Conservation (phyloP, 2,113 vertebrate species). For the Strigops habroptila region DNA sequence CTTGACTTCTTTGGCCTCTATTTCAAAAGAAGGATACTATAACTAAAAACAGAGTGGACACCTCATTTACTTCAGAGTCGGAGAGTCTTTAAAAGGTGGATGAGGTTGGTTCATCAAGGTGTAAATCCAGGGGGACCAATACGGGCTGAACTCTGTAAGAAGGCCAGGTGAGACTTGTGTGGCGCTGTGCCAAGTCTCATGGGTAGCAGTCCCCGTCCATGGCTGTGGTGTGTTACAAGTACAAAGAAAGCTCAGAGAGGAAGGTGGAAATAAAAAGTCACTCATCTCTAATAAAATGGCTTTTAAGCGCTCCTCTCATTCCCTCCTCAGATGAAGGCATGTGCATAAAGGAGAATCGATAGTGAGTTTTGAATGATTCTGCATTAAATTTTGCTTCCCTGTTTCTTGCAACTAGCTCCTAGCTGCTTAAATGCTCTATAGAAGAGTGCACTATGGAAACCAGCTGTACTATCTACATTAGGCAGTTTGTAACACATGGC, state of each 20-base stretch:
- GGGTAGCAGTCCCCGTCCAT: background rate
- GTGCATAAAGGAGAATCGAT: background rate
- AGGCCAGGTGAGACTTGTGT: background rate
- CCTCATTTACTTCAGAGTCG: background rate
- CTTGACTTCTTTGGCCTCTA: background rate
- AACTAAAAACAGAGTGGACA: background rate
- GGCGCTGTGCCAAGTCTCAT: accelerated
- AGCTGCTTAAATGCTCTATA: background rate
- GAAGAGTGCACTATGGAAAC: background rate
- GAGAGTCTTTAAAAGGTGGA: background rate
- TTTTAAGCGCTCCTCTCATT: background rate
- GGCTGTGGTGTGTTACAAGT: background rate
- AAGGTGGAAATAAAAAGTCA: background rate
- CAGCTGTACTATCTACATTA: background rate
- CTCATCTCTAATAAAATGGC: background rate
- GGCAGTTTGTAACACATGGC: background rate
- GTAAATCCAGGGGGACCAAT: background rate
- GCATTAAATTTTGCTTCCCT: background rate
- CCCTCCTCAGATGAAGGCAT: background rate
- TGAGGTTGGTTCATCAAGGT: background rate
- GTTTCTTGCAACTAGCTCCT: background rate
- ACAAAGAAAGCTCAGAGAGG: background rate
- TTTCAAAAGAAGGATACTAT: background rate
- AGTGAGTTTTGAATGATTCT: background rate
- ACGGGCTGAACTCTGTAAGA: background rate